Evolutionary conservation across 2,113 vertebrate species (phyloP).

Genomic region (Gobiocypris rarus): DNA sequence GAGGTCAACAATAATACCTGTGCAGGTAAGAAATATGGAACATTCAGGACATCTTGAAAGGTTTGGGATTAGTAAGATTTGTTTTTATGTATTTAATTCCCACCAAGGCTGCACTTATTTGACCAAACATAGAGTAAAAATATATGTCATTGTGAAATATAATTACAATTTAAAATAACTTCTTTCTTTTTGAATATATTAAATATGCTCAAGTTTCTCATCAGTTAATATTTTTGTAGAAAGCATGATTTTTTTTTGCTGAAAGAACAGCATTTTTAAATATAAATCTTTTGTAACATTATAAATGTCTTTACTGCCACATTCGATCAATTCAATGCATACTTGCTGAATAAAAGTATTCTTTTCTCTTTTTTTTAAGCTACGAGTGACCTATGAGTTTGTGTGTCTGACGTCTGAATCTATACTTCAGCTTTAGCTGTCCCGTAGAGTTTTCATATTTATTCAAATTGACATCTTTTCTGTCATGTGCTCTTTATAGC

Average conservation of each 20-base stretch:
- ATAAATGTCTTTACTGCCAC: background rate
- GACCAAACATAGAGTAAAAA: background rate
- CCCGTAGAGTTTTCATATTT: background rate
- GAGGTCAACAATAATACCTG: conserved; percentile 99
- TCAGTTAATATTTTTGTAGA: background rate
- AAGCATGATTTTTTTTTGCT: too few relatives aligned
- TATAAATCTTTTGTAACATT: background rate
- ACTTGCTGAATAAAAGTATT: background rate
- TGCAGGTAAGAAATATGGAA: conserved; percentile 71
- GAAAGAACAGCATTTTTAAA: background rate
- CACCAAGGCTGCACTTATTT: background rate
- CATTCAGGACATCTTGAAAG: too few relatives aligned
- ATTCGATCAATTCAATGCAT: background rate
- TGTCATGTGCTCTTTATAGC: conserved; percentile 58
- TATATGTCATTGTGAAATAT: background rate
- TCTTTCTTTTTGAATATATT: too few relatives aligned
- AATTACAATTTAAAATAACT: too few relatives aligned
- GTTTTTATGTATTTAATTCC: background rate
- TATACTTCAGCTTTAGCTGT: background rate
- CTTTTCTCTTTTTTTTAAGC: too few relatives aligned
- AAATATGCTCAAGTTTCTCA: too few relatives aligned
- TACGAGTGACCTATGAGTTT: background rate
- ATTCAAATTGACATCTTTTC: background rate
- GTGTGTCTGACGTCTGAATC: conserved; percentile 3
- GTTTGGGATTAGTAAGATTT: background rate